Conservation (phyloP, 2,888 invertebrate genomes). For the Lepidocyrtoides sp. region DNA sequence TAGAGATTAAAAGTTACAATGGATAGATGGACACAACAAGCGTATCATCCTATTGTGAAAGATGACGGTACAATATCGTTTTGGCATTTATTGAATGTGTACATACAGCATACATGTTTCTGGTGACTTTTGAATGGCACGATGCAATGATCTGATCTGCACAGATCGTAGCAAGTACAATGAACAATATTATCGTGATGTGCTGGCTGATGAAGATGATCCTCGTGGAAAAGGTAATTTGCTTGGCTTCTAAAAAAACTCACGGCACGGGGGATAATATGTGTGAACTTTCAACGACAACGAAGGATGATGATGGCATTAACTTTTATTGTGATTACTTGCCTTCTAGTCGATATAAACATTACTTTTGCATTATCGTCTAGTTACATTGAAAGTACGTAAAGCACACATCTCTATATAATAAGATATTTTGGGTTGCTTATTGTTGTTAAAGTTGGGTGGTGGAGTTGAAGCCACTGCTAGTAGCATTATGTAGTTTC, state of each 20-base stretch:
- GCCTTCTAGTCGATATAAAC: not conserved
- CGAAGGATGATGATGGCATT: slow-evolving; percentile 69
- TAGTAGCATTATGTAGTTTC: no score
- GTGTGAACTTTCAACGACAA: slow-evolving; percentile 53
- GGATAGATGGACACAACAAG: slow-evolving; percentile 53
- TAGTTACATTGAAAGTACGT: no score
- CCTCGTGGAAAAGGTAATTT: slow-evolving; percentile 59
- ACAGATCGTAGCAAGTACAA: slow-evolving; percentile 35
- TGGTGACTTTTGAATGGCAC: slow-evolving; percentile 62
- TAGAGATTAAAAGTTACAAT: slow-evolving; percentile 59
- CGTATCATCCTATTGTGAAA: slow-evolving; percentile 70
- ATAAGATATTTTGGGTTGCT: not conserved
- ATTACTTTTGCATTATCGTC: not conserved
- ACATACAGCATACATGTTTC: not conserved
- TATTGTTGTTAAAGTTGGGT: no score
- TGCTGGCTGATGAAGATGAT: slow-evolving; percentile 57
- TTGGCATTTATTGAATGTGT: slow-evolving; percentile 1
- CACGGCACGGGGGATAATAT: slow-evolving; percentile 37
- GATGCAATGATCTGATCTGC: slow-evolving; percentile 58
- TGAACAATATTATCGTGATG: slow-evolving; percentile 12
- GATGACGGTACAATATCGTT: slow-evolving; percentile 52
- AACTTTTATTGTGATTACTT: slow-evolving; percentile 67
- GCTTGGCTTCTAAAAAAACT: slow-evolving; percentile 17
- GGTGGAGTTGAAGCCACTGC: no score
- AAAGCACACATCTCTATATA: not conserved